These are phyloP conservation scores for Pao palembangensis DNA, from an alignment of 2,113 vertebrate species.

Conservation along the genomic window DNA sequence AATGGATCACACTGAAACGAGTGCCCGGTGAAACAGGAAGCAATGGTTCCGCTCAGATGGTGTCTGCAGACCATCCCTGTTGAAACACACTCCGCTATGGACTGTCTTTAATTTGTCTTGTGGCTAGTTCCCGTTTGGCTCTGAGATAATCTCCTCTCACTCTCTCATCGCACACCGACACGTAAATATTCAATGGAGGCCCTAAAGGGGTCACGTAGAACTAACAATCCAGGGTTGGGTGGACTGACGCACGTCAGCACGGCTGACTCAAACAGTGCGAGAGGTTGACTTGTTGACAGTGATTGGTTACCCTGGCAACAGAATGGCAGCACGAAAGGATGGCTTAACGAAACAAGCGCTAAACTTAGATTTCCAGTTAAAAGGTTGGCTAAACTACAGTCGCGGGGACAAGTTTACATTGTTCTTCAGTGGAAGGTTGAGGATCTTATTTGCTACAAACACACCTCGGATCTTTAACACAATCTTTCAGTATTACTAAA, in stretches of 20 bases:
- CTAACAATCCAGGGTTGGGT: slow-evolving; percentile 52
- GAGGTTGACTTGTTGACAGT: slow-evolving; percentile 38
- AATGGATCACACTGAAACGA: slow-evolving; percentile 2
- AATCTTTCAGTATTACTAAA: not conserved
- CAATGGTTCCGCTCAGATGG: not conserved
- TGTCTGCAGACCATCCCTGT: slow-evolving; percentile 4
- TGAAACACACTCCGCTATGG: not conserved
- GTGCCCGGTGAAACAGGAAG: not conserved
- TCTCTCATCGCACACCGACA: not conserved
- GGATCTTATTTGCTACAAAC: too few species aligned
- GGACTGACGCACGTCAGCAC: slow-evolving; percentile 11
- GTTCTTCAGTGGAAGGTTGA: not conserved
- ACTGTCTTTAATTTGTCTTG: not conserved
- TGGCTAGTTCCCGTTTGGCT: slow-evolving; percentile 1
- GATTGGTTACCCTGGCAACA: slow-evolving; percentile 29
- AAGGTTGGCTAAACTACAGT: slow-evolving; percentile 8
- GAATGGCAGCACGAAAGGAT: not conserved
- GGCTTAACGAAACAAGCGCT: not conserved
- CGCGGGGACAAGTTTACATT: not conserved
- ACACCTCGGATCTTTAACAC: too few species aligned
- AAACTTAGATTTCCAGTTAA: not conserved
- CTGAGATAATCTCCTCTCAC: not conserved
- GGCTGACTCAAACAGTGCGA: slow-evolving; percentile 31
- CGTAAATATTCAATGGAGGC: not conserved
- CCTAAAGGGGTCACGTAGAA: not conserved